Evolutionary conservation across 2,113 vertebrate genomes (phyloP).

Genomic region (Equus quagga): DNA sequence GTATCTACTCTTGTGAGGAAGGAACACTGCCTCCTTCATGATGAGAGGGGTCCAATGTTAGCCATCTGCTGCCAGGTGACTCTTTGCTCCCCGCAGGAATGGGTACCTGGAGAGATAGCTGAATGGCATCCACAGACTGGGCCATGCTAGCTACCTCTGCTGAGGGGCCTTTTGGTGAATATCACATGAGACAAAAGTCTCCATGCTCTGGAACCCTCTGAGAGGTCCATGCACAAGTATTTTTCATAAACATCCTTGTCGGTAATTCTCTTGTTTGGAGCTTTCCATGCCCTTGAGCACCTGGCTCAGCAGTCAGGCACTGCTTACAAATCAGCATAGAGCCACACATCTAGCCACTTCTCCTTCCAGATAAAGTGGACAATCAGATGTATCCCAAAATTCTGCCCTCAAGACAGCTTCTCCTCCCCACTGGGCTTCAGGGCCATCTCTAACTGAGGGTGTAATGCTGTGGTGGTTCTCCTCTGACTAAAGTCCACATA

Average conservation of each 20-base stretch:
- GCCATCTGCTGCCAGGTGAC: neutral
- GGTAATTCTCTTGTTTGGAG: neutral
- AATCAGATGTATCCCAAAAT: neutral
- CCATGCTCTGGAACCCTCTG: neutral
- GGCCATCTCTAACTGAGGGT: neutral
- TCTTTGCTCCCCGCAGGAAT: neutral
- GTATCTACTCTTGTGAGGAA: neutral
- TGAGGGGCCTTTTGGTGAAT: neutral
- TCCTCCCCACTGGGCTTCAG: neutral
- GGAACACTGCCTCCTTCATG: neutral
- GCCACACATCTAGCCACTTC: neutral
- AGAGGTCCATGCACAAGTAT: neutral
- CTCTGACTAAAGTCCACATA: neutral
- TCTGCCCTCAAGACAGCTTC: neutral
- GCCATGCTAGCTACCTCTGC: neutral
- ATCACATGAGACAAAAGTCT: neutral
- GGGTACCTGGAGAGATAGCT: neutral
- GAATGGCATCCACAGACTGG: neutral
- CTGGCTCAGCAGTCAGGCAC: neutral
- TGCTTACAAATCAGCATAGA: neutral
- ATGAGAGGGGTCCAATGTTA: neutral
- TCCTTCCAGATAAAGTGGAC: neutral
- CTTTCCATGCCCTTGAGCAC: neutral
- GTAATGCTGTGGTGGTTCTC: neutral
- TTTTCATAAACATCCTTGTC: neutral